Percentiles rank a stretch among this genome's conserved stretches.
Evolutionary conservation across 1,140 invertebrate genomes (phyloP).

Genomic region (Drosophila bocqueti): DNA sequence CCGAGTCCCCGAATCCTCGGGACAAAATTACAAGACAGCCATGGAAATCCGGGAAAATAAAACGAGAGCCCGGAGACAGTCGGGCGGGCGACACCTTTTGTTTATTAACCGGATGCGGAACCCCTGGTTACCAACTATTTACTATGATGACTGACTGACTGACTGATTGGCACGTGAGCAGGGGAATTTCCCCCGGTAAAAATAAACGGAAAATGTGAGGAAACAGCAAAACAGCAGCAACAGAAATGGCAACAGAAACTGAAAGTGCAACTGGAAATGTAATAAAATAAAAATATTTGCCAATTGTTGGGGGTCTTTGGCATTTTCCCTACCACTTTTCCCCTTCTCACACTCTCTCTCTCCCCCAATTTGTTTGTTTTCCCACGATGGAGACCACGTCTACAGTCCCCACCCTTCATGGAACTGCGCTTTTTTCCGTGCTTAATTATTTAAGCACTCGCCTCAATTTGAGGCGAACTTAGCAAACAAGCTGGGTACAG

Average conservation of each 20-base stretch:
- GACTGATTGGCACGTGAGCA: slow-evolving; percentile 6
- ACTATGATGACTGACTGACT: background rate
- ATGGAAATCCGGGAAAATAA: slow-evolving; percentile 29
- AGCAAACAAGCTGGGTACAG: slow-evolving; percentile 10
- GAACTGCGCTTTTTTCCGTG: slow-evolving; percentile 32
- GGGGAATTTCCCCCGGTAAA: slow-evolving; percentile 3
- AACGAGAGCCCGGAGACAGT: slow-evolving; percentile 17
- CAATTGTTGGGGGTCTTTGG: slow-evolving; percentile 12
- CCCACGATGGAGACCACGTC: slow-evolving; percentile 24
- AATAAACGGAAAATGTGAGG: slow-evolving; percentile 7
- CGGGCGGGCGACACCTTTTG: slow-evolving; percentile 42
- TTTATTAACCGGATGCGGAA: slow-evolving; percentile 37
- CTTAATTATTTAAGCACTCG: slow-evolving; percentile 39
- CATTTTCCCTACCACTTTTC: background rate
- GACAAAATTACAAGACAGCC: slow-evolving; percentile 10
- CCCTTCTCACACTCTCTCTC: background rate
- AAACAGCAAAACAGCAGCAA: background rate
- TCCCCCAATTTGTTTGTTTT: slow-evolving; percentile 23
- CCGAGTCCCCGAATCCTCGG: background rate
- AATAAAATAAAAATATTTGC: slow-evolving; percentile 44
- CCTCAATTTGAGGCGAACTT: slow-evolving; percentile 30
- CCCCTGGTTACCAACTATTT: slow-evolving; percentile 32
- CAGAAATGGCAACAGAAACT: slow-evolving; percentile 15
- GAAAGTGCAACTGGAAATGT: slow-evolving; percentile 36
- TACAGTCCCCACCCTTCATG: slow-evolving; percentile 10